phyloP scores from a whole-genome alignment of 1,140 invertebrate genomes.

The Zaprionus inermis region DNA sequence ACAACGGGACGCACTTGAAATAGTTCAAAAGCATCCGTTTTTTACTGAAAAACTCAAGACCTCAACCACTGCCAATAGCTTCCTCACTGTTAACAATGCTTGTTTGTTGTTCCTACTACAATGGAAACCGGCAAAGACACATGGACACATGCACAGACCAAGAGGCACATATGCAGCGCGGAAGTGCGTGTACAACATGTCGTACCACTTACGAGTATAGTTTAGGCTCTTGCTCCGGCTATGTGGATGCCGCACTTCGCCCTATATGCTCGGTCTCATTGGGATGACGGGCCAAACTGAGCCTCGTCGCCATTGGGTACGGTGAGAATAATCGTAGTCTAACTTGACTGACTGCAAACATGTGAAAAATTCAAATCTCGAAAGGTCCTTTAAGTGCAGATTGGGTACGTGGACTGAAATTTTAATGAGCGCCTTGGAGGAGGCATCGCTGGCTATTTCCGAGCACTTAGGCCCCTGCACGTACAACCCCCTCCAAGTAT shows the following conservation, averaged over 20 bases:
- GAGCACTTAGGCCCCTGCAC: conserved; percentile 58
- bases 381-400: conserved; percentile 79
- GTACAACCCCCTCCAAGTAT: conserved; percentile 8
- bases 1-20: conserved; percentile 17
- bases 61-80: conserved; percentile 64
- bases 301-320: conserved; percentile 7
- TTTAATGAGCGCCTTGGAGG: conserved; percentile 67
- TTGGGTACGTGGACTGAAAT: conserved; percentile 77
- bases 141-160: neutral
- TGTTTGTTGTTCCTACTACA: conserved; percentile 60
- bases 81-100: conserved; percentile 67
- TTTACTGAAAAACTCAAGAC: conserved; percentile 33
- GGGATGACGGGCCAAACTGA: neutral
- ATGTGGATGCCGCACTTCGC: conserved; percentile 45
- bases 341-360: conserved; percentile 56
- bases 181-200: conserved; percentile 66
- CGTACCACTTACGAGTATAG: conserved; percentile 55
- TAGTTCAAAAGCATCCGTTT: conserved; percentile 35
- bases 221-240: conserved; percentile 13
- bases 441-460: conserved; percentile 33
- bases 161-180: conserved; percentile 13
- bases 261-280: neutral
- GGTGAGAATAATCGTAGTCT: conserved; percentile 36
- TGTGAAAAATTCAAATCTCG: conserved; percentile 79
- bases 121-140: conserved; percentile 10